Evolutionary conservation across 2,797 vertebrate genomes (phyloP).

Genomic region (Pogoniulus pusillus): DNA sequence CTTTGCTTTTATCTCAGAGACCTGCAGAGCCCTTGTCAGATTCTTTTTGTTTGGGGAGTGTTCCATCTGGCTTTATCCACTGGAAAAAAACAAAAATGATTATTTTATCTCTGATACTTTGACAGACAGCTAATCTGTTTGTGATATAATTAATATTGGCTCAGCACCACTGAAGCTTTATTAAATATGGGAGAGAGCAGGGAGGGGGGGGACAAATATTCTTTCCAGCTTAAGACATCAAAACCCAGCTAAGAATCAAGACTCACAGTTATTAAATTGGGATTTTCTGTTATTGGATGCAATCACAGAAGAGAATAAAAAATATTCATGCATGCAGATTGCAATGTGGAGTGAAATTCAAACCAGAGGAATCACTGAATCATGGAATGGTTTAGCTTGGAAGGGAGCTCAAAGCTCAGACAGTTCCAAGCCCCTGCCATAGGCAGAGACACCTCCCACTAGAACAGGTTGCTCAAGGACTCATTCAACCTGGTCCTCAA

Average conservation of each 20-base stretch:
- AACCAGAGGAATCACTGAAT: neutral
- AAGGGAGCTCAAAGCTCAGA: too few species aligned
- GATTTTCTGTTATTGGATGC: neutral
- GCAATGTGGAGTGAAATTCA: slow-evolving; percentile 11
- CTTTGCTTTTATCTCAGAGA: too few species aligned
- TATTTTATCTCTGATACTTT: slow-evolving; percentile 41
- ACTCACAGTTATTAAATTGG: neutral
- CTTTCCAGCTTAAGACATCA: neutral
- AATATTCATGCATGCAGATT: neutral
- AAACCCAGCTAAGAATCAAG: neutral
- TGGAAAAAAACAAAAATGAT: neutral
- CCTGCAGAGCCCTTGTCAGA: too few species aligned
- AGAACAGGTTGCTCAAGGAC: too few species aligned
- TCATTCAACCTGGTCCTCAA: too few species aligned
- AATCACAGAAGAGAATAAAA: slow-evolving; percentile 4
- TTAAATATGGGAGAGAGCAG: neutral
- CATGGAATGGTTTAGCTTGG: too few species aligned
- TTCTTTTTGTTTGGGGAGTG: too few species aligned
- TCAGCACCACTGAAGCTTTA: neutral
- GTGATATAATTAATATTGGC: slow-evolving; percentile 32
- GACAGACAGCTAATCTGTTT: slow-evolving; percentile 22
- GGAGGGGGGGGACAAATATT: too few species aligned
- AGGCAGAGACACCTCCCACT: too few species aligned
- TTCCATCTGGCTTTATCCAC: slow-evolving; percentile 4
- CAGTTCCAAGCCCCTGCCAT: too few species aligned